Evolutionary conservation across 2,113 vertebrate species (phyloP).

Genomic region (Podarcis cretensis): DNA sequence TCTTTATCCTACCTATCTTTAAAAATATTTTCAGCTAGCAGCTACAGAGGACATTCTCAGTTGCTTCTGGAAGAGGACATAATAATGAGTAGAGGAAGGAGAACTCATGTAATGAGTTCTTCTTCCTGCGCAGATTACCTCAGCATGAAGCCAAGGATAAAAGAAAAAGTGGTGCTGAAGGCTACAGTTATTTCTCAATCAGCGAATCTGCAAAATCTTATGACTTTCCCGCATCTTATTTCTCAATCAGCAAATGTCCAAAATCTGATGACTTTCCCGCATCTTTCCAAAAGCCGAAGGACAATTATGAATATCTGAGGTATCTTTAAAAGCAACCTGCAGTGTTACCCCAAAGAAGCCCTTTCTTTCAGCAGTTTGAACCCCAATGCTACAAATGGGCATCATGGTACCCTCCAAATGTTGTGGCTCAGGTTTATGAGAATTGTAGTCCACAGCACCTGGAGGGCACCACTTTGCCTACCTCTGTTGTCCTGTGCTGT

Average conservation of each 20-base stretch:
- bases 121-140: constrained; percentile 57
- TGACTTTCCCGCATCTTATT: constrained; percentile 46
- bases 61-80: constrained; percentile 51
- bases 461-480: too few species aligned
- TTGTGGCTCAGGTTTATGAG: too few species aligned
- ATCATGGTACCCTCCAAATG: too few species aligned
- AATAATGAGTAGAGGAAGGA: constrained; percentile 55
- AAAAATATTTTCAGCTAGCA: constrained; percentile 48
- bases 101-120: constrained; percentile 49
- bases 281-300: constrained; percentile 43
- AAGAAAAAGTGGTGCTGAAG: constrained; percentile 19
- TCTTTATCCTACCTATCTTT: constrained; percentile 38
- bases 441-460: too few species aligned
- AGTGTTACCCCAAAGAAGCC: background rate
- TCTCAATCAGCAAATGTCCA: constrained; percentile 48
- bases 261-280: constrained; percentile 35
- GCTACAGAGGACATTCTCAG: constrained; percentile 29
- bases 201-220: constrained; percentile 32
- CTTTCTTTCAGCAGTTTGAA: background rate
- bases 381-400: too few species aligned
- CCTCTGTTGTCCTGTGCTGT: too few species aligned
- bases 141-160: constrained; percentile 41
- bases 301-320: constrained; percentile 5
- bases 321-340: background rate
- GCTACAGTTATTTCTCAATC: constrained; percentile 52